Conservation (phyloP, 2,113 vertebrate genomes). For the Todiramphus saurophagus region DNA sequence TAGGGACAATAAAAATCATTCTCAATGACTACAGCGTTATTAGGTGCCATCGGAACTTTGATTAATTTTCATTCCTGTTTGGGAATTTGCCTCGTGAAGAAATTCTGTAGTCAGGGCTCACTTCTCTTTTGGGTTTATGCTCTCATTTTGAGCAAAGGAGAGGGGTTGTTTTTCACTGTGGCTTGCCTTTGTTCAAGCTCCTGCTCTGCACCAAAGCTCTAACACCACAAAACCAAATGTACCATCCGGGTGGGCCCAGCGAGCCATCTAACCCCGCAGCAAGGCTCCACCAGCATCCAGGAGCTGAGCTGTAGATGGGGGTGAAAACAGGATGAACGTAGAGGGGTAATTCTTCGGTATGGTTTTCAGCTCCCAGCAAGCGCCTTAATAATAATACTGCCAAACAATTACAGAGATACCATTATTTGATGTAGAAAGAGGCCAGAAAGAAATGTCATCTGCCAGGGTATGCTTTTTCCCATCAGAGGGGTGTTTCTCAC, state of each 20-base stretch:
- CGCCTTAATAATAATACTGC: not conserved
- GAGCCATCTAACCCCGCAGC: not conserved
- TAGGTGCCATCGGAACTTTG: conserved; percentile 33
- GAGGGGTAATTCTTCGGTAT: not conserved
- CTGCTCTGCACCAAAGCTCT: not conserved
- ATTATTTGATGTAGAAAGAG: not conserved
- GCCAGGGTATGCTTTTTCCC: not conserved
- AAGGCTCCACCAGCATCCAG: not conserved
- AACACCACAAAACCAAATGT: not conserved
- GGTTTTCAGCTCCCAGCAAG: not conserved
- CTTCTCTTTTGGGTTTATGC: not conserved
- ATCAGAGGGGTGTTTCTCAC: not conserved
- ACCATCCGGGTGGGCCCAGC: rapidly evolving
- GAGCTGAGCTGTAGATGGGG: not conserved
- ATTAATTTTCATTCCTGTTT: conserved; percentile 35
- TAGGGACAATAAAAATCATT: conserved; percentile 63
- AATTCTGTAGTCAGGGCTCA: not conserved
- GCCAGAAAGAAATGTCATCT: not conserved
- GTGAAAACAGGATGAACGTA: not conserved
- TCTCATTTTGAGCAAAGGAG: not conserved
- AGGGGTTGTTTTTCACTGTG: not conserved
- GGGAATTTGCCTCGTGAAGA: not conserved
- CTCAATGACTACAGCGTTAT: conserved; percentile 25
- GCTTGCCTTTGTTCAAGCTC: not conserved
- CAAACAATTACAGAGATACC: not conserved